Evolutionary conservation across 2,797 vertebrate species (phyloP).

Genomic region (Hirundo rustica): DNA sequence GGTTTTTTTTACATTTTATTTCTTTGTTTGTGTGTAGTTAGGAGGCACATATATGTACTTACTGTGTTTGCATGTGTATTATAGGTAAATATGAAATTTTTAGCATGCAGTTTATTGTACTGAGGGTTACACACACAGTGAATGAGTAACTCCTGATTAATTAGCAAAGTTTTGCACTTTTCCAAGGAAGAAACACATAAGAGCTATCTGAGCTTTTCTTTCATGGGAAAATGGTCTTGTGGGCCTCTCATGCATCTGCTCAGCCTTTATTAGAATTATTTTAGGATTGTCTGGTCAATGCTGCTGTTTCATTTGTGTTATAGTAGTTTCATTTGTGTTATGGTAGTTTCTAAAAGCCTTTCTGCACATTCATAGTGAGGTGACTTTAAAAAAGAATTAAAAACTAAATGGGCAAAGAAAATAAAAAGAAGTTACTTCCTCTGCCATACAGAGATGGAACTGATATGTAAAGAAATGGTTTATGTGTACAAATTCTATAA

Average conservation of each 20-base stretch:
- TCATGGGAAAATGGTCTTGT: neutral
- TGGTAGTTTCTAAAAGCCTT: neutral
- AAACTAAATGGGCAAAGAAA: neutral
- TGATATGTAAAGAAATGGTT: neutral
- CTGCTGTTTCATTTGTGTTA: neutral
- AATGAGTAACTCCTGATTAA: neutral
- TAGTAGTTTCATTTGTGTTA: neutral
- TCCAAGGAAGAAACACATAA: neutral
- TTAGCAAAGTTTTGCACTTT: neutral
- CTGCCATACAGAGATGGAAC: neutral
- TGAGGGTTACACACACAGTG: neutral
- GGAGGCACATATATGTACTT: neutral
- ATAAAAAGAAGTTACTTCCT: neutral
- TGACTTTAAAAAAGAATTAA: neutral
- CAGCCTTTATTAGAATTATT: neutral
- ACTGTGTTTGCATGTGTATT: neutral
- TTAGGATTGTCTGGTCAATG: neutral
- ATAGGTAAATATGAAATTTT: neutral
- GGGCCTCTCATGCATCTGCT: neutral
- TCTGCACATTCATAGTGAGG: neutral
- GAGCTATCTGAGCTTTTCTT: neutral
- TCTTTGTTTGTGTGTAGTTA: neutral
- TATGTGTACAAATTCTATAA: neutral
- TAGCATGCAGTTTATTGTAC: neutral
- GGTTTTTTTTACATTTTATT: neutral